phyloP scores from a whole-genome alignment of 1,140 invertebrate genomes.

The Caenorhabditis brenneri region DNA sequence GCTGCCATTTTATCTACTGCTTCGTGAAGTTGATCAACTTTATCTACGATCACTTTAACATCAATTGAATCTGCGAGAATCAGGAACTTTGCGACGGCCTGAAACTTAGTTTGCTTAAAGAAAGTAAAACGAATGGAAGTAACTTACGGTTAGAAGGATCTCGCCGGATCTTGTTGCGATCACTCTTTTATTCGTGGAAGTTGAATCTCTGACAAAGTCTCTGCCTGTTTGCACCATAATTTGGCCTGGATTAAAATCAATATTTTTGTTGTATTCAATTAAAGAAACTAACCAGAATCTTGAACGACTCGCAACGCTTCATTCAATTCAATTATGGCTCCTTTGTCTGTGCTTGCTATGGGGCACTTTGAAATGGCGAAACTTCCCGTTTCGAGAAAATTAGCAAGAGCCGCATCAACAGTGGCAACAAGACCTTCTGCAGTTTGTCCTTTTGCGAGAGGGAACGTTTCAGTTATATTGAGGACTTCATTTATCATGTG shows the following conservation, averaged over 20 bases:
- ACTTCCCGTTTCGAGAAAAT: slow-evolving; percentile 19
- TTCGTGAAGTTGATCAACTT: background rate
- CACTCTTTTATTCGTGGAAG: background rate
- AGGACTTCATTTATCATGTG: slow-evolving; percentile 22
- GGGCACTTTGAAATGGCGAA: slow-evolving; percentile 17
- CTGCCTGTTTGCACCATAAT: background rate
- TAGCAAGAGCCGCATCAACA: slow-evolving; percentile 1
- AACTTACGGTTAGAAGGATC: slow-evolving; percentile 34
- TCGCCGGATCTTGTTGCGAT: slow-evolving; percentile 12
- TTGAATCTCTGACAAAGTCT: slow-evolving; percentile 40
- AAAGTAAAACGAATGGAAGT: background rate
- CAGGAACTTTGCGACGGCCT: slow-evolving; percentile 45
- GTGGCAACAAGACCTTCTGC: slow-evolving; percentile 27
- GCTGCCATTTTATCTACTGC: background rate
- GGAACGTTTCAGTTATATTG: slow-evolving; percentile 41
- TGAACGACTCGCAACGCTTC: background rate
- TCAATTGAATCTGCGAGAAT: slow-evolving; percentile 51
- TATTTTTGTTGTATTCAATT: background rate
- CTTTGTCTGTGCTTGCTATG: background rate
- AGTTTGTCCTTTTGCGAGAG: slow-evolving; percentile 7
- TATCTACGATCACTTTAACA: slow-evolving; percentile 8
- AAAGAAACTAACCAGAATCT: background rate
- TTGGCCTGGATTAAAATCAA: slow-evolving; percentile 10
- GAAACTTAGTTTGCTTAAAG: background rate
- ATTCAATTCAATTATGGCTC: background rate